Evolutionary conservation across 1,140 invertebrate species (phyloP).

Genomic region (Ceratosolen fusciceps): DNA sequence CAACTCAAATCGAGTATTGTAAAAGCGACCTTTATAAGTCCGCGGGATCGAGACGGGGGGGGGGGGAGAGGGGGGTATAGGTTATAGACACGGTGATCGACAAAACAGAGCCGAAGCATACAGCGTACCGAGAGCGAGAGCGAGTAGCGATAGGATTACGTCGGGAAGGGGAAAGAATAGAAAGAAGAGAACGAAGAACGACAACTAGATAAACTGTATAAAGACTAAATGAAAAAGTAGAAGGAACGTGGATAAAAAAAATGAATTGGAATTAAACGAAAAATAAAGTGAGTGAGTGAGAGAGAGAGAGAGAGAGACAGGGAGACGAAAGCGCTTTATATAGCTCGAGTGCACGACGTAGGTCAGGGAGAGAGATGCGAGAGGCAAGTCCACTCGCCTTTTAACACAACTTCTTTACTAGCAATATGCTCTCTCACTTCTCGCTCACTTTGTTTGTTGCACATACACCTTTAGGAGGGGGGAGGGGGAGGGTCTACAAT

Average conservation of each 20-base stretch:
- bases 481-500: not conserved
- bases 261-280: no score
- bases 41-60: not conserved
- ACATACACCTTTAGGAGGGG: not conserved
- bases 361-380: constrained; percentile 31
- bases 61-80: not conserved
- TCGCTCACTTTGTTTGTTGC: not conserved
- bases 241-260: not conserved
- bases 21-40: not conserved
- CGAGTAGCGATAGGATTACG: not conserved
- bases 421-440: not conserved
- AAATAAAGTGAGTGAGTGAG: not conserved
- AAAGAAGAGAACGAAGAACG: not conserved
- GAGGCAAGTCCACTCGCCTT: not conserved
- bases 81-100: not conserved
- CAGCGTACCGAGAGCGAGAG: not conserved
- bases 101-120: not conserved
- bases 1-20: not conserved
- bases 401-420: not conserved
- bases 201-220: no score
- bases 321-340: not conserved
- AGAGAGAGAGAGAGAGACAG: constrained; percentile 5
- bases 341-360: constrained; percentile 26
- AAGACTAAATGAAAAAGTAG: not conserved
- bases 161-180: not conserved